Percentiles rank a stretch among this genome's conserved stretches.
Conservation (phyloP, 2,888 invertebrate genomes). For the Xestia c-nigrum region DNA sequence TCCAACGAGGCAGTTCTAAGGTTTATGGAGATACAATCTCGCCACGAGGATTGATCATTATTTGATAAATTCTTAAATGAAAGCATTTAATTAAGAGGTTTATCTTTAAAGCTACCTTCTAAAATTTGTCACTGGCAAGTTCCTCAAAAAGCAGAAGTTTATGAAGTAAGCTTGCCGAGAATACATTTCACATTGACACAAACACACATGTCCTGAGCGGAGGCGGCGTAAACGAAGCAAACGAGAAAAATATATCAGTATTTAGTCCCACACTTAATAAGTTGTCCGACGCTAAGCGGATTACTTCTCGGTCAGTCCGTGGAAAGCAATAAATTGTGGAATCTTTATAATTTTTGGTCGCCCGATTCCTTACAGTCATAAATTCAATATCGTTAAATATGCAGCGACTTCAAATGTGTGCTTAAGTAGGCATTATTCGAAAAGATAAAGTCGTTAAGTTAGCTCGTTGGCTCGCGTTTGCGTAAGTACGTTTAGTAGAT, state of each 20-base stretch:
- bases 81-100: not conserved
- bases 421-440: slow-evolving; percentile 84
- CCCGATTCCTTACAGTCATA: slow-evolving; percentile 86
- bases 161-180: slow-evolving; percentile 49
- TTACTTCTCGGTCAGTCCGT: slow-evolving; percentile 76
- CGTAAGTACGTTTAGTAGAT: slow-evolving; percentile 71
- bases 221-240: slow-evolving; percentile 73
- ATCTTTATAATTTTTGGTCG: slow-evolving; percentile 89
- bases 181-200: slow-evolving; percentile 57
- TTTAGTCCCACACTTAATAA: slow-evolving; percentile 89
- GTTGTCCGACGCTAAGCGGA: slow-evolving; percentile 88
- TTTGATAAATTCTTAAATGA: not conserved
- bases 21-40: not conserved
- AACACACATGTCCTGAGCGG: slow-evolving; percentile 67
- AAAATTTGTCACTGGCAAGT: slow-evolving; percentile 21
- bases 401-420: slow-evolving; percentile 77
- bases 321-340: slow-evolving; percentile 87
- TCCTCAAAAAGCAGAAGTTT: slow-evolving; percentile 23
- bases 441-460: slow-evolving; percentile 85
- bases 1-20: too few relatives aligned
- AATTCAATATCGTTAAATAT: slow-evolving; percentile 89
- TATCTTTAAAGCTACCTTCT: not conserved
- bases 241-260: slow-evolving; percentile 88
- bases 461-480: slow-evolving; percentile 72
- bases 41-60: not conserved